These are phyloP conservation scores for Todus mexicanus DNA, from an alignment of 2,797 vertebrate species.

Conservation along the genomic window DNA sequence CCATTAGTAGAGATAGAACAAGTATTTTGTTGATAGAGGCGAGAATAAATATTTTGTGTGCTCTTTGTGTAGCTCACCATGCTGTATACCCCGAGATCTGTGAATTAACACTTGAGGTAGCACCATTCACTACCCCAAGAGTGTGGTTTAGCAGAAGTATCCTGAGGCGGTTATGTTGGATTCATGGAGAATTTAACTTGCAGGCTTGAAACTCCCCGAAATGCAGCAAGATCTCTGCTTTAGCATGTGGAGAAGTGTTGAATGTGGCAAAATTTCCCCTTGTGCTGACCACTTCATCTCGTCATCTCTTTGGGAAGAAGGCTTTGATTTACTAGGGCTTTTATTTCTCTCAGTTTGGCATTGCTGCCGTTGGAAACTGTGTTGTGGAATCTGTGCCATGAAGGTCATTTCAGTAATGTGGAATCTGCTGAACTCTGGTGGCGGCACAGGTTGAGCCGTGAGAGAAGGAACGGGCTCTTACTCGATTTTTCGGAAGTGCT, in stretches of 20 bases:
- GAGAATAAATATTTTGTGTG: neutral
- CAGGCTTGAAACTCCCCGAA: neutral
- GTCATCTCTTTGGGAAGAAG: neutral
- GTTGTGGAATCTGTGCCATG: neutral
- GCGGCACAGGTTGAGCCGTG: neutral
- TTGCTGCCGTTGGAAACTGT: neutral
- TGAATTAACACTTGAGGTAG: neutral
- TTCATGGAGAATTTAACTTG: neutral
- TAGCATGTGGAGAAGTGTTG: accelerated
- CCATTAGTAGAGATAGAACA: neutral
- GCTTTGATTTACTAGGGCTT: neutral
- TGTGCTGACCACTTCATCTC: neutral
- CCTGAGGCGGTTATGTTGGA: neutral
- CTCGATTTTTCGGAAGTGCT: neutral
- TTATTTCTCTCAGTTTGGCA: neutral
- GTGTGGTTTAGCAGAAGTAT: neutral
- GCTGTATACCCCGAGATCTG: neutral
- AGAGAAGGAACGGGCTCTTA: neutral
- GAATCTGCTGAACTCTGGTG: neutral
- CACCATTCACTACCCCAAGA: neutral
- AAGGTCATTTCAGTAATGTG: neutral
- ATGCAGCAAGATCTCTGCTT: neutral
- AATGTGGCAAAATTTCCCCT: neutral
- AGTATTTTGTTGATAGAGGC: neutral
- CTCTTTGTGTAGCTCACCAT: neutral